Conservation (phyloP, 1,140 invertebrate species). For the Macrosteles quadrilineatus region DNA sequence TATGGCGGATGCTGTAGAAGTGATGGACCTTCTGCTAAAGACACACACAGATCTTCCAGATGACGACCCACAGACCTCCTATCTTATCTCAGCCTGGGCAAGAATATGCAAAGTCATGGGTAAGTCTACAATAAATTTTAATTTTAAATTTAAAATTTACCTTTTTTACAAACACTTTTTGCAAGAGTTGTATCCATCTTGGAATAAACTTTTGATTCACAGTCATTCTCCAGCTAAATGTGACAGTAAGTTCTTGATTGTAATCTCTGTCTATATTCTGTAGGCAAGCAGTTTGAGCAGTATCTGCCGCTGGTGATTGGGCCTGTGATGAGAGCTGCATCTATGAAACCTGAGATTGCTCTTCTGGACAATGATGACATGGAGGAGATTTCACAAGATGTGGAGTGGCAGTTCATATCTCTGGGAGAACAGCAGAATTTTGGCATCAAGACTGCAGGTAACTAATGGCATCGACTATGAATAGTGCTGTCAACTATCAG, state of each 20-base stretch:
- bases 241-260: too few species aligned
- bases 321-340: constrained; percentile 92
- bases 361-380: constrained; percentile 91
- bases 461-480: constrained; percentile 7
- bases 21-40: constrained; percentile 94
- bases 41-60: constrained; percentile 86
- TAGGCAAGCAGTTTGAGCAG: constrained; percentile 89
- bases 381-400: constrained; percentile 83
- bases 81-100: constrained; percentile 98
- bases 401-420: constrained; percentile 98
- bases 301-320: constrained; percentile 98
- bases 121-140: constrained; percentile 42
- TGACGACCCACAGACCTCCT: constrained; percentile 97
- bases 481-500: not conserved
- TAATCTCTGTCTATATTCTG: too few species aligned
- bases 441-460: constrained; percentile 83
- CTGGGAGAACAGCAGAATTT: constrained; percentile 96
- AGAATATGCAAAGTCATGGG: constrained; percentile 97
- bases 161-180: too few species aligned
- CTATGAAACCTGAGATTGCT: constrained; percentile 97
- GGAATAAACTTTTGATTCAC: too few species aligned
- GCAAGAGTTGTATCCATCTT: too few species aligned
- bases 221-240: too few species aligned
- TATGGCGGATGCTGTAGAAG: constrained; percentile 87
- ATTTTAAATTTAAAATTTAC: not conserved